phyloP scores from a whole-genome alignment of 30 jellyfish, hydroid and myxozoan genomes.

The Mastigias papua region DNA sequence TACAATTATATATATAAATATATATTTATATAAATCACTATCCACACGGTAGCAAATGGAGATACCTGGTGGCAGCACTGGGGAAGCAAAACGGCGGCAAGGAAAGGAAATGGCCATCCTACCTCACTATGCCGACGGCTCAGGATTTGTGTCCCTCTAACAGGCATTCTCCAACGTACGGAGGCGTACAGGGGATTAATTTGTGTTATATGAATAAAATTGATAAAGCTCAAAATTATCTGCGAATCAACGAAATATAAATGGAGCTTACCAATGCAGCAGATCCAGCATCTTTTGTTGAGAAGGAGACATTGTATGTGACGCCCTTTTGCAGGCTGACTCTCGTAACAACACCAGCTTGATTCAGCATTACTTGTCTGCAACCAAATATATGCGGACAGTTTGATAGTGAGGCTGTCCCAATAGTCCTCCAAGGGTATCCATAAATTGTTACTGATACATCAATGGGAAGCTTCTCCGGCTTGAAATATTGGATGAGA shows the following conservation, averaged over 20 bases:
- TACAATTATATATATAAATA: too few species aligned
- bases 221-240: not conserved
- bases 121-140: too few species aligned
- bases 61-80: too few species aligned
- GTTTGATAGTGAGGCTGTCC: constrained; percentile 31
- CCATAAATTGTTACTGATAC: not conserved
- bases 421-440: constrained; percentile 1
- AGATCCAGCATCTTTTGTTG: not conserved
- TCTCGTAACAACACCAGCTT: not conserved
- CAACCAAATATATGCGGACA: constrained; percentile 87
- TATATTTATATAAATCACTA: too few species aligned
- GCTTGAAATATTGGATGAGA: constrained; percentile 48
- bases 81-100: too few species aligned
- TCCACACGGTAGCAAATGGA: too few species aligned
- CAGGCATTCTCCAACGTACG: too few species aligned
- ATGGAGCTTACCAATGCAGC: constrained; percentile 53
- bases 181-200: too few species aligned
- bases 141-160: too few species aligned
- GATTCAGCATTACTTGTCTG: constrained; percentile 74
- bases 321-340: not conserved
- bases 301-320: constrained; percentile 7
- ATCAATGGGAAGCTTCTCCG: not conserved
- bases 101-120: too few species aligned
- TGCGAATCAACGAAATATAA: not conserved
- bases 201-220: not conserved